These are phyloP conservation scores for Rostratula benghalensis DNA, from an alignment of 2,113 vertebrate species.

Conservation along the genomic window DNA sequence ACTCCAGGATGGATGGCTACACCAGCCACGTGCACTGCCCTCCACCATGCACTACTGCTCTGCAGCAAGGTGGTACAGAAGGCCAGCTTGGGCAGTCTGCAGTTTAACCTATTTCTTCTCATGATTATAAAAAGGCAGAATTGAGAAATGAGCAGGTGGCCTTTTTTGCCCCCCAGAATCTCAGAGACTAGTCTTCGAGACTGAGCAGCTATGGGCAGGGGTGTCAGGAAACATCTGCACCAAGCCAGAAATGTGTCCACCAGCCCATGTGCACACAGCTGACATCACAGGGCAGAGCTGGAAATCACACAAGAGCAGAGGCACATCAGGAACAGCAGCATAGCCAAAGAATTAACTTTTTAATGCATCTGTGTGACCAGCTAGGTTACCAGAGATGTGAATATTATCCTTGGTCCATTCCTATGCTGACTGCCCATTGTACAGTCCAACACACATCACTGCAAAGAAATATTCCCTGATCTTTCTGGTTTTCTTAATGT, in stretches of 20 bases:
- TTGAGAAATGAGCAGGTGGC: not conserved
- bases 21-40: not conserved
- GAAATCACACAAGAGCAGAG: not conserved
- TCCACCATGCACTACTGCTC: not conserved
- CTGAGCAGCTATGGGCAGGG: not conserved
- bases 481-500: not conserved
- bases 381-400: not conserved
- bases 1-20: not conserved
- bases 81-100: not conserved
- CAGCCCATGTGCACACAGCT: not conserved
- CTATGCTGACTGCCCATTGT: not conserved
- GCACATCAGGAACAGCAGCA: not conserved
- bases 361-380: not conserved
- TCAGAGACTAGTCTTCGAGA: not conserved
- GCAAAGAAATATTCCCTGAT: not conserved
- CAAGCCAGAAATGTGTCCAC: not conserved
- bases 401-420: not conserved
- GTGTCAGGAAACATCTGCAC: not conserved
- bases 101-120: no score
- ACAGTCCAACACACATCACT: not conserved
- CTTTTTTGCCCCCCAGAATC: not conserved
- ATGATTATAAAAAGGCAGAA: not conserved
- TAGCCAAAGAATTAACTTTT: not conserved
- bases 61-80: not conserved
- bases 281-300: not conserved